Percentiles rank a stretch among this genome's conserved stretches.
Evolutionary conservation across 2,888 invertebrate species (phyloP).

Genomic region (Brachypterus glaber): DNA sequence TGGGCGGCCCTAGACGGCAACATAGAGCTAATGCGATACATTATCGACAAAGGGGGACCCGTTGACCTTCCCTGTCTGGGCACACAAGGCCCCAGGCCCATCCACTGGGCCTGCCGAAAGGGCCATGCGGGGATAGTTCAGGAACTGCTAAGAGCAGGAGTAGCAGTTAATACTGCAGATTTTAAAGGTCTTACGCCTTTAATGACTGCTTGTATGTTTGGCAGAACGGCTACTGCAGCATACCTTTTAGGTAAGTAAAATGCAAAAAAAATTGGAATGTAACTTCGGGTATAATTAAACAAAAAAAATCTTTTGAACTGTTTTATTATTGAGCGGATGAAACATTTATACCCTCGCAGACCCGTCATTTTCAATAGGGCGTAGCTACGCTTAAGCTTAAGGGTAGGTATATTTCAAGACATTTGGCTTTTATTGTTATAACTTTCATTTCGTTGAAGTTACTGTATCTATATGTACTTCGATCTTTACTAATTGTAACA

Average conservation of each 20-base stretch:
- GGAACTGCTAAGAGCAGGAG: constrained; percentile 62
- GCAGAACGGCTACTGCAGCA: constrained; percentile 80
- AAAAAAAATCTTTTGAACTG: no score
- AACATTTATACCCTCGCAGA: no score
- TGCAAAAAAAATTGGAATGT: neutral
- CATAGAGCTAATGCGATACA: constrained; percentile 78
- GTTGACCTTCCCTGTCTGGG: constrained; percentile 80
- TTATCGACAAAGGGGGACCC: constrained; percentile 74
- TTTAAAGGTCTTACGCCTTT: constrained; percentile 83
- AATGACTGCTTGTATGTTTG: constrained; percentile 91
- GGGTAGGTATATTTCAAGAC: neutral
- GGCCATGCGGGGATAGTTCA: constrained; percentile 87
- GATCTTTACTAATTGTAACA: no score
- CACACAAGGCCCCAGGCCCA: constrained; percentile 81
- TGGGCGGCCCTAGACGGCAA: constrained; percentile 88
- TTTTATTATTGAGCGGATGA: no score
- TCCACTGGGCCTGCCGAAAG: constrained; percentile 90
- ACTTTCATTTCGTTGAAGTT: no score
- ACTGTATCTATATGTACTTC: no score
- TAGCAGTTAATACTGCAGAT: constrained; percentile 81
- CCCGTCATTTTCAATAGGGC: no score
- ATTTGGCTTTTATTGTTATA: no score
- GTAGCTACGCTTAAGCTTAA: no score
- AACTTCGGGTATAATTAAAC: no score
- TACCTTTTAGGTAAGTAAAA: constrained; percentile 69